A percentile compares a stretch with the other conserved stretches of the same genome.
These are phyloP conservation scores for Mobula birostris DNA, from an alignment of 2,113 vertebrate species.

Conservation along the genomic window DNA sequence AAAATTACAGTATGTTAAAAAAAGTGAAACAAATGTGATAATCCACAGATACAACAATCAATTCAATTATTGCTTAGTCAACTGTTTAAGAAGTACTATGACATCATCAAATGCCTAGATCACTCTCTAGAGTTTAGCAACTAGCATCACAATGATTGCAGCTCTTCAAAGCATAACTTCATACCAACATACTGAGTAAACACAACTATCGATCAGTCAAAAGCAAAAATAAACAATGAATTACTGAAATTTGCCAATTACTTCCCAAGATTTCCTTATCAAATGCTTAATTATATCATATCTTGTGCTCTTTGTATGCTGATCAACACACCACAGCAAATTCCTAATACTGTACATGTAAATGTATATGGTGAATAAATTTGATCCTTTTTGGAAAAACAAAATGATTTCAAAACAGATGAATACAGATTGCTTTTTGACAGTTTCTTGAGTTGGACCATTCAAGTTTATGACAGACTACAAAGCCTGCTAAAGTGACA, in stretches of 20 bases:
- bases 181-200: conserved; percentile 45
- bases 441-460: neutral
- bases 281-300: conserved; percentile 28
- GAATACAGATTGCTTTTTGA: neutral
- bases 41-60: neutral
- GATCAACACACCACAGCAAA: neutral
- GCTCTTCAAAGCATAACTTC: conserved; percentile 39
- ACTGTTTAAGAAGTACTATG: neutral
- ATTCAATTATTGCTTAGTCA: conserved; percentile 20
- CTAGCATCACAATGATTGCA: conserved; percentile 31
- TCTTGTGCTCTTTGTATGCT: neutral
- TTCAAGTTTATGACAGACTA: neutral
- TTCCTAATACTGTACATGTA: no score
- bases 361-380: no score
- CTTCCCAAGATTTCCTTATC: conserved; percentile 47
- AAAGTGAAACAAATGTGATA: neutral
- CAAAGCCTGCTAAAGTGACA: no score
- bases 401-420: neutral
- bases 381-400: neutral
- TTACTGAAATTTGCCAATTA: conserved; percentile 53
- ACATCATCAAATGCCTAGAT: conserved; percentile 6
- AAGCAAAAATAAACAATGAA: conserved; percentile 50
- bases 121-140: conserved; percentile 36
- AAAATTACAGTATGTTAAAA: neutral
- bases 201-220: conserved; percentile 56